These are phyloP conservation scores for Eupsilia transversa DNA, from an alignment of 2,888 invertebrate genomes.

Conservation along the genomic window DNA sequence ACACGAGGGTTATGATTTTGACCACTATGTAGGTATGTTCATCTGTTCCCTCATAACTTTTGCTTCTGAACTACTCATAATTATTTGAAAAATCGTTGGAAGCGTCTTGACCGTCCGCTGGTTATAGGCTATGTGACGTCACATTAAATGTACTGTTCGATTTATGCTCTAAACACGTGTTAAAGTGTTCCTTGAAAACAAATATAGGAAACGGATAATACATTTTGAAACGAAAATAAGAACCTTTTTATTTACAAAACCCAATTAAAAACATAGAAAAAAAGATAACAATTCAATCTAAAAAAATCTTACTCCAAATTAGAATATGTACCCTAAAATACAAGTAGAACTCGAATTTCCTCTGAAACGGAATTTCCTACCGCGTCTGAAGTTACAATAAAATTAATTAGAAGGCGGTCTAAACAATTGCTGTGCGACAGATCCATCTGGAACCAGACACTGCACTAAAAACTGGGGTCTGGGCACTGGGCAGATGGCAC, in stretches of 20 bases:
- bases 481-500: conserved; percentile 62
- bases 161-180: too few species aligned
- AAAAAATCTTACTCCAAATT: conserved; percentile 31
- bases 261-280: neutral
- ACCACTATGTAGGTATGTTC: too few species aligned
- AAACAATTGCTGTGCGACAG: conserved; percentile 74
- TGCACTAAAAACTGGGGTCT: conserved; percentile 47
- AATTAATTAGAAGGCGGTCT: conserved; percentile 66
- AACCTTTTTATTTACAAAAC: neutral
- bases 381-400: conserved; percentile 57
- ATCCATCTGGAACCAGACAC: conserved; percentile 66
- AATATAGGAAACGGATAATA: neutral
- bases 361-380: conserved; percentile 38
- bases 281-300: neutral
- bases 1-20: too few species aligned
- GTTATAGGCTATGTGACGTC: too few species aligned
- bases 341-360: conserved; percentile 41
- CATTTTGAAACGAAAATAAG: neutral
- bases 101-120: too few species aligned
- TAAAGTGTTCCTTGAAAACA: neutral
- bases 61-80: too few species aligned
- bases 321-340: conserved; percentile 25
- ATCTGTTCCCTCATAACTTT: too few species aligned
- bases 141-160: too few species aligned
- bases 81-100: too few species aligned